Base-by-base conservation (phyloP, 2,888 invertebrate genomes). In the Cerastis rubricosa region DNA sequence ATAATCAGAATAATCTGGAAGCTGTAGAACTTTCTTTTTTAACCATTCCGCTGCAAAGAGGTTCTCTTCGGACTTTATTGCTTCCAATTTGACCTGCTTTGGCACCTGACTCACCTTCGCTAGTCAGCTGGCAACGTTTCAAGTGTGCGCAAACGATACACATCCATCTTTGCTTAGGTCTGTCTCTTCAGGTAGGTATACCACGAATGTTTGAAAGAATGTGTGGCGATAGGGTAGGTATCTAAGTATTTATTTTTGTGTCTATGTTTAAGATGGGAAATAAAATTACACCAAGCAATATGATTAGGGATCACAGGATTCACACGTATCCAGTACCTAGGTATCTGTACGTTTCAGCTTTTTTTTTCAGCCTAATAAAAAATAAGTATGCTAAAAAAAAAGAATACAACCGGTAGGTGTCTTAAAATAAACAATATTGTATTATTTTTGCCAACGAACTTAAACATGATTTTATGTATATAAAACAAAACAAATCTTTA, bases 161-260 rank as follows among this genome's bases (percentile, higher is more conserved):
- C 81, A 71, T 84, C 85, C 69, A 54, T 84, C 85, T 84, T 63
- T 69, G 83, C 84, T 80, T 71, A 84, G 64, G 43, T 72, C 59
- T 73, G 71, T 35, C 45, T 74, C 65, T 72, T 72, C 43, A 81
- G 51, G 17, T 61, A 68, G 43, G 25, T 51, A 64, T 67, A 29
- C 63, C 61, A 47, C 54, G n/a, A 40, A 45, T 69, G 35, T 45
- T 67, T 77, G 22, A 35, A 76, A 43, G 35, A 54, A 76, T 17
- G n/a, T 71, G 12, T 9, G 35, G 6, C 25, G 29, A 4, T 35
- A 40, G 12, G 29, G 14, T 63, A 59, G 29, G 14, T 63, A 59
- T 17, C 11, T 1, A 35, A 35, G 35, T 35, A 72, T 43, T 1
- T 54, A 22, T 9, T 71, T 49, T 40, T 35, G 35, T 25, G 14